Base-by-base conservation (phyloP, 1,140 invertebrate species). In the Cecropterus lyciades region DNA sequence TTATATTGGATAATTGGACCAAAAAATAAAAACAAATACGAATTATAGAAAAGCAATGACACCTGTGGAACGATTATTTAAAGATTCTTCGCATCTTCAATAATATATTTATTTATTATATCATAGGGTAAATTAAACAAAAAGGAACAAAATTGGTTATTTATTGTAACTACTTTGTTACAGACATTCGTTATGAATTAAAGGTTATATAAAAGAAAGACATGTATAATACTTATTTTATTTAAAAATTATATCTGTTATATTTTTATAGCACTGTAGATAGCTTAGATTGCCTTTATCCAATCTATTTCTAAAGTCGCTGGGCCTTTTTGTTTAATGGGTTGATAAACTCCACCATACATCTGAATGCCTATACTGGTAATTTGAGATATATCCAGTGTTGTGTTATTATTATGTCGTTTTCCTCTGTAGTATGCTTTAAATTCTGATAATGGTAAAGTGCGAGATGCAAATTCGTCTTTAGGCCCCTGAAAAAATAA, bases 291-390 rank as follows among this genome's bases (percentile, higher is more conserved):
- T 30, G 92, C 93, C 85, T 87, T 93, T 67, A 94, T 94, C 93
- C 93, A 94, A 75, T 95, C 93, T 17, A 96, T 93, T 86, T 95
- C 95, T 65, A 96, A 90, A 53, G 95, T 93, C 0, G 94, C 94
- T 6, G 94, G 93, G 0, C 95, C 95, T 71, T 84, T 93, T 78
- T 96, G 95, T 80, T 96, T 96, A 7, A 93, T 79, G 8, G 93
- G 89, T 55, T 92, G 85, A 79, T 96, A 95, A 46, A 95, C 95
- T n/a, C 95, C 95, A 20, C 95, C 95, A 70, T 94, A 95, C 75
- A 95, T 91, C 90, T 96, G 95, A 40, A 96, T 80, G 16, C 94
- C 95, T 64, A 96, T 92, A 76, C 93, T 94, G 0, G 95, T 95
- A 17, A 96, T 93, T 67, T 94, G 91, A 4, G 93, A 81, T 27